A percentile compares a stretch with the other conserved stretches of the same genome.
These are phyloP conservation scores for Ichneumon xanthorius DNA, from an alignment of 2,888 invertebrate species.

Conservation along the genomic window DNA sequence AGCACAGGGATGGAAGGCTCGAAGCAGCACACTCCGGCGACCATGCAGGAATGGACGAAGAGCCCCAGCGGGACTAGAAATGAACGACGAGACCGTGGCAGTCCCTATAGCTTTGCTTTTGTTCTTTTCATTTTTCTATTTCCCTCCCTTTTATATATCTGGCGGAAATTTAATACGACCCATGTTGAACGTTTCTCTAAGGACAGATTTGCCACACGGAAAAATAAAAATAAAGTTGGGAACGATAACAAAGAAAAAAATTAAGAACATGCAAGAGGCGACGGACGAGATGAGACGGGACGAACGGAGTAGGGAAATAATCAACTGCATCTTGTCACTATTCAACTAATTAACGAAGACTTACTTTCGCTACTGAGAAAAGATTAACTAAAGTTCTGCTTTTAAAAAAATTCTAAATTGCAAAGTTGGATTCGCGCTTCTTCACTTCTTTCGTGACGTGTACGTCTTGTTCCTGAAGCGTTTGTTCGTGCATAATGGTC, in stretches of 20 bases:
- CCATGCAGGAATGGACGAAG: slow-evolving; percentile 40
- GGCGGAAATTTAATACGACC: slow-evolving; percentile 24
- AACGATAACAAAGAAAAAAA: slow-evolving; percentile 30
- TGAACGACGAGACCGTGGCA: slow-evolving; percentile 29
- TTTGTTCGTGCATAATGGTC: not conserved
- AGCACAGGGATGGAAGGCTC: slow-evolving; percentile 39
- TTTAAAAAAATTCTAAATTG: not conserved
- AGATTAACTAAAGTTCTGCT: slow-evolving; percentile 31
- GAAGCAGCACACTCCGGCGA: slow-evolving; percentile 21
- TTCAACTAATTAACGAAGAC: slow-evolving; percentile 64
- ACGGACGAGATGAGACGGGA: slow-evolving; percentile 27
- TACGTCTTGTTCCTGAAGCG: not conserved
- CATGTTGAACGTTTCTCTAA: slow-evolving; percentile 25
- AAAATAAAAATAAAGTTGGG: slow-evolving; percentile 46
- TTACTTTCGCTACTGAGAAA: slow-evolving; percentile 54
- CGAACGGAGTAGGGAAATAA: slow-evolving; percentile 52
- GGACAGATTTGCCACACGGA: slow-evolving; percentile 4
- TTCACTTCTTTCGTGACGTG: not conserved
- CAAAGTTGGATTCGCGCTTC: not conserved
- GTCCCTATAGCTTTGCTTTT: slow-evolving; percentile 25
- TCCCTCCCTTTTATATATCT: slow-evolving; percentile 19
- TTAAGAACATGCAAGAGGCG: slow-evolving; percentile 17
- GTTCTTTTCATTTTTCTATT: slow-evolving; percentile 15
- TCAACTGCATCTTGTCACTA: slow-evolving; percentile 53
- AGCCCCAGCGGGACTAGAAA: slow-evolving; percentile 41